phyloP scores from a whole-genome alignment of 1,140 invertebrate species.

The Dufourea novaeangliae region DNA sequence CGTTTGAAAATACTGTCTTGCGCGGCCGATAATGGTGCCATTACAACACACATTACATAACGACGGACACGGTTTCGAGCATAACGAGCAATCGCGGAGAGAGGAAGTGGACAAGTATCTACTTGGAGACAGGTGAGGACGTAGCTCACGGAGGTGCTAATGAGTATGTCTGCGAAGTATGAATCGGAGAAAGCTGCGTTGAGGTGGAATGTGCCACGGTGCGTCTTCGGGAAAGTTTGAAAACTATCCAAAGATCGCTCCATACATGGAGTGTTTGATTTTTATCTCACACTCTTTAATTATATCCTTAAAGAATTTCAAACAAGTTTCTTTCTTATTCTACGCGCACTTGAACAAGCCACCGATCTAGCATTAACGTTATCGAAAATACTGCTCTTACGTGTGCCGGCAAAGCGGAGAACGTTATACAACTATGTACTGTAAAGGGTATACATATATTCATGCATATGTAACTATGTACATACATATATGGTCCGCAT shows the following conservation, averaged over 20 bases:
- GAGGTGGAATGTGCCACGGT: not conserved
- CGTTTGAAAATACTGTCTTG: not conserved
- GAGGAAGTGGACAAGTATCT: not conserved
- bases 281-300: not conserved
- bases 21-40: not conserved
- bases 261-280: not conserved
- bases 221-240: not conserved
- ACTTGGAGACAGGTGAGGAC: conserved; percentile 21
- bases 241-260: not conserved
- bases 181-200: not conserved
- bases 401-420: not conserved
- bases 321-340: not conserved
- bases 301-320: too few species aligned
- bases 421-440: not conserved
- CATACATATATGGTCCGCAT: not conserved
- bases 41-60: conserved; percentile 28
- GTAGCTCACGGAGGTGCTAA: conserved; percentile 2
- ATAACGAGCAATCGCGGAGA: conserved; percentile 8
- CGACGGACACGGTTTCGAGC: not conserved
- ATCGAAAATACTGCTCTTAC: not conserved
- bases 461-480: too few species aligned
- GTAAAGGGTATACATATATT: too few species aligned
- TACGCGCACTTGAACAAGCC: not conserved
- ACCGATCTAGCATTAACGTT: not conserved
- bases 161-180: not conserved